phyloP scores from a whole-genome alignment of 2,113 vertebrate genomes.

The Phyllopteryx taeniolatus region DNA sequence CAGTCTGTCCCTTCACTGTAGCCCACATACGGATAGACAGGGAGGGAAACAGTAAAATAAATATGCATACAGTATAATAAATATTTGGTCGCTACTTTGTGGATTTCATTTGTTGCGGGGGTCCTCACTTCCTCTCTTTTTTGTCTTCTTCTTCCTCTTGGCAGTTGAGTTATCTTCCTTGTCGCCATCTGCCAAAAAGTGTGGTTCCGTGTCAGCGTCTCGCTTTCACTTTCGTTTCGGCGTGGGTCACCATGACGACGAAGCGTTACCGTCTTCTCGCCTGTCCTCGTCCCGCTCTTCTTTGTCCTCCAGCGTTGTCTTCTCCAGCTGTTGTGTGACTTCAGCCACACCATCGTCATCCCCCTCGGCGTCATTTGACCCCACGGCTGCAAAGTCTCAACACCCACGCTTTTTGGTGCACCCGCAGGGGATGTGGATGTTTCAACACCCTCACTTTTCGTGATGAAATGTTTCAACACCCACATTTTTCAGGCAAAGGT shows the following conservation, averaged over 20 bases:
- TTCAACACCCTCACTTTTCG: no score
- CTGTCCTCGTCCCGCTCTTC: slow-evolving; percentile 88
- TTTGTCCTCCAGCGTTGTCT: slow-evolving; percentile 85
- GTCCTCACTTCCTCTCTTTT: slow-evolving; percentile 72
- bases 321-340: slow-evolving; percentile 84
- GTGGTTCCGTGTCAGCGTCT: slow-evolving; percentile 26
- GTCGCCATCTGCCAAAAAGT: slow-evolving; percentile 53
- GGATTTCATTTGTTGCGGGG: background rate
- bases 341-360: slow-evolving; percentile 85
- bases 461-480: background rate
- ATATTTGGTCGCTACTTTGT: no score
- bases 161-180: slow-evolving; percentile 50
- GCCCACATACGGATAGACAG: no score
- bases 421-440: no score
- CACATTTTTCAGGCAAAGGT: no score
- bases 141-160: slow-evolving; percentile 77
- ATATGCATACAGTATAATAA: background rate
- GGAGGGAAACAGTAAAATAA: slow-evolving; percentile 24
- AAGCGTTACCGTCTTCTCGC: slow-evolving; percentile 72
- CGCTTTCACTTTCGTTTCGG: no score
- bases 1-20: slow-evolving; percentile 90
- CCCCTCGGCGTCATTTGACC: no score
- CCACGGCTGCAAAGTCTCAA: slow-evolving; percentile 71
- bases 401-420: no score
- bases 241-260: slow-evolving; percentile 69